Evolutionary conservation across 2,113 vertebrate species (phyloP).

Genomic region (Heterocephalus glaber): DNA sequence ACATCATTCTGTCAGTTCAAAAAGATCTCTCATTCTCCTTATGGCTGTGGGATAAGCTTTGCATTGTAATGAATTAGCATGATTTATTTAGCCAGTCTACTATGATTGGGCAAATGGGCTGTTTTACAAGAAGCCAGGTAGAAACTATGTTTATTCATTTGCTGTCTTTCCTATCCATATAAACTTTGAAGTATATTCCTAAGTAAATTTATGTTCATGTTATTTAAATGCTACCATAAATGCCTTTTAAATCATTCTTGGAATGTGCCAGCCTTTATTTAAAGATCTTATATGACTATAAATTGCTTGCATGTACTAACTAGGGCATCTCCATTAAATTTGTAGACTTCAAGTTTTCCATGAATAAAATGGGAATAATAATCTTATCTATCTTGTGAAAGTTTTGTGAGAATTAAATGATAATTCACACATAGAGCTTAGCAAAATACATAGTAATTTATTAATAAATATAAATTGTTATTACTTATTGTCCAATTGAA

Average conservation of each 20-base stretch:
- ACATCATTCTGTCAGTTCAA: not conserved
- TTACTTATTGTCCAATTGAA: not conserved
- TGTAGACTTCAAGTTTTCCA: not conserved
- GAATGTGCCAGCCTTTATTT: not conserved
- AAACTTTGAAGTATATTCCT: not conserved
- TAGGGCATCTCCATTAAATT: not conserved
- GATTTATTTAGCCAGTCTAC: not conserved
- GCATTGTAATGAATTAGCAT: not conserved
- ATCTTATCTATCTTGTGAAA: not conserved
- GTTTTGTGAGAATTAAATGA: not conserved
- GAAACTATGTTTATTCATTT: not conserved
- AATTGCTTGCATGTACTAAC: not conserved
- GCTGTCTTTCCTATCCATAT: not conserved
- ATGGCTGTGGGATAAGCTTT: not conserved
- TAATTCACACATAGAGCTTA: not conserved
- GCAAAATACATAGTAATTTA: not conserved
- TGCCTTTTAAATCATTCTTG: not conserved
- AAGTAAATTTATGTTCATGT: conserved; percentile 29
- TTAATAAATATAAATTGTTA: not conserved
- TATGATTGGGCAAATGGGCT: not conserved
- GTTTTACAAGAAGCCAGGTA: not conserved
- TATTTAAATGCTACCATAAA: not conserved
- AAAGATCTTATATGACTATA: not conserved
- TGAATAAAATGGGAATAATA: not conserved
- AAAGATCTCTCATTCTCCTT: not conserved